Evolutionary conservation across 2,888 invertebrate species (phyloP), one percentile per base, ranked within the genome.

Genomic region (Drosophila rellima): DNA sequence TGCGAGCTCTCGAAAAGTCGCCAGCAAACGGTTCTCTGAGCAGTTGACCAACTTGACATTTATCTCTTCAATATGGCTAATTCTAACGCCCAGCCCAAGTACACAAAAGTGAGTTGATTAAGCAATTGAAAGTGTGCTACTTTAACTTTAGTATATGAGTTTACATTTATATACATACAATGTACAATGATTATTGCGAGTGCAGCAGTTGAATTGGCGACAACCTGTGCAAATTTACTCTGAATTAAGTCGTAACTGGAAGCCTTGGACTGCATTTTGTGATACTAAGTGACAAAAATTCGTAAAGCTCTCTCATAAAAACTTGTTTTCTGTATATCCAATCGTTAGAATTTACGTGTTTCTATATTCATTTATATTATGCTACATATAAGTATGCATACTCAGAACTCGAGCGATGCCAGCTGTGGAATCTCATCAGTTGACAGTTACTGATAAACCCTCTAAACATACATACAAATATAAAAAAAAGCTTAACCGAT

Each of bases 101-200:
- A 86, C 40, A 86, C 85, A 54, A 80, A 89, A 71, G 85, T 89
- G 51, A 76, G 88, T 82, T 17, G 17, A 55, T 35, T 45, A 31
- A 31, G 20, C 23, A n/a, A n/a, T 20, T 15, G 13, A 17, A 13
- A 29, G n/a, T 37, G 23, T 33, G 40, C 13, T 26, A 33, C 20
- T 20, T 26, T 2, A 15, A 33, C 20, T 20, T 26, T 2, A 15
- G 20, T 39, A 48, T 35, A 26, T 35, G 15, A 8, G 18, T 50
- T 11, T 31, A 31, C 23, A 44, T 45, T 26, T n/a, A n/a, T n/a
- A n/a, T n/a, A n/a, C n/a, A n/a, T 42, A 15, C 8, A 37, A 13
- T 23, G 6, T 5, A 2, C 3, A 0, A 26, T 29, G 15, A 33
- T n/a, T 39, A 6, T 26, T 18, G 35, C 23, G 45, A 39, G 18